Base-by-base conservation (phyloP, 2,888 invertebrate species). In the Plagodis pulveraria region DNA sequence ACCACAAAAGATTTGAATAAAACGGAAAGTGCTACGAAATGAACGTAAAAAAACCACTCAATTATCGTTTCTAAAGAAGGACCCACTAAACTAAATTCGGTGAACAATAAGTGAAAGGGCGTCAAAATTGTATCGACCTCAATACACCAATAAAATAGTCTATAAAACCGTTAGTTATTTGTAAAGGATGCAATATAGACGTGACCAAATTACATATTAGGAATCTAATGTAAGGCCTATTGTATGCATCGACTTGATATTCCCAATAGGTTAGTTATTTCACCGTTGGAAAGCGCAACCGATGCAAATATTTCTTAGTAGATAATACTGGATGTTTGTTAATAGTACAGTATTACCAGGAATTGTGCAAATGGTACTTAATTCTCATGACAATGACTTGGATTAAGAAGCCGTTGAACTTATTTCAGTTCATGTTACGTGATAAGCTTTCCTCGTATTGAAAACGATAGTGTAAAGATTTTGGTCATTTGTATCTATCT, bases 111-210 rank as follows among this genome's bases (percentile, higher is more conserved):
- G 69, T 73, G 81, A 84, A 84, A 81, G 74, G 77, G 73, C 74
- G 68, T 67, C 78, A 77, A 77, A 81, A 82, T n/a, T 51, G 34
- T 78, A 77, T 78, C 75, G 76, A 72, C 63, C 72, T 76, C 72
- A 72, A 78, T 77, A 73, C 66, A 71, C 63, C 74, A 72, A 72
- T 70, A 67, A 74, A 77, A 68, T 71, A 68, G 72, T 73, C 76
- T 69, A 81, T 76, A 79, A 77, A 66, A 69, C 87, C 87, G 86
- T 86, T 87, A 86, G 54, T 81, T 80, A 78, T 69, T 45, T 73
- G 82, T 80, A 78, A 82, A 86, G 84, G 85, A 84, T 82, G 81
- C 81, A 77, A 77, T 82, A 65, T 43, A 67, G 73, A 83, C 86
- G 86, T 87, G 86, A 85, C 70, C 67, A 69, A 80, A 79, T 75